Base-by-base conservation (phyloP, 2,113 vertebrate species). In the Oplegnathus fasciatus region DNA sequence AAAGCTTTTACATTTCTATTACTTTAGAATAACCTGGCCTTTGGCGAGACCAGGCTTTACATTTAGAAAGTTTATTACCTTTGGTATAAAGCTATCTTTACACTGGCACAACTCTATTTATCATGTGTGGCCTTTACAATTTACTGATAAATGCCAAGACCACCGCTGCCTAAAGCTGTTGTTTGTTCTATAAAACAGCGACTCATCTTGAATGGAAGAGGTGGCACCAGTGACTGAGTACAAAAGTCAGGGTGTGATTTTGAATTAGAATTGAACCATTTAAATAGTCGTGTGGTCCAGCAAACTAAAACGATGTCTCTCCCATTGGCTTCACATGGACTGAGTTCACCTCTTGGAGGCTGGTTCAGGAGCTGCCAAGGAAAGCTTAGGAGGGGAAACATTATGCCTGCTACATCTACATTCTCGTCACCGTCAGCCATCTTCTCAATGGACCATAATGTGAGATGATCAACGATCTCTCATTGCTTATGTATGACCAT, bases 1-100 rank as follows among this genome's bases (percentile, higher is more conserved):
- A 69, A 70, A 44, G 80, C 83, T 86, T 81, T 91, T 87, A 91
- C 81, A 89, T 91, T 92, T 88, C 81, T 85, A 79, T 89, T 87
- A 83, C 80, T 78, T 57, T 75, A 60, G 48, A 64, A 87, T 71
- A 82, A 84, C 58, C 7, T 61, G 66, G 50, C 32, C 54, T 82
- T 73, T 68, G 48, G 54, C 1, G 18, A 13, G 32, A 54, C 46
- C 15, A 42, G 32, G 10, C 73, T 17, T 34, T 54, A 89, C 55
- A 76, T 90, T 85, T 61, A 84, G 72, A 69, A 65, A 57, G 67
- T 89, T 44, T 78, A 90, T 86, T 75, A 88, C 58, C 28, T 75
- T 68, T 73, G 40, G n/a, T 78, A 69, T 66, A 52, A 71, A 88
- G 65, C 82, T 62, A 61, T 71, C 42, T 75, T 71, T 66, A 20